A percentile compares a stretch with the other conserved stretches of the same genome.
Evolutionary conservation across 2,113 vertebrate genomes (phyloP).

Genomic region (Sebastes fasciatus): DNA sequence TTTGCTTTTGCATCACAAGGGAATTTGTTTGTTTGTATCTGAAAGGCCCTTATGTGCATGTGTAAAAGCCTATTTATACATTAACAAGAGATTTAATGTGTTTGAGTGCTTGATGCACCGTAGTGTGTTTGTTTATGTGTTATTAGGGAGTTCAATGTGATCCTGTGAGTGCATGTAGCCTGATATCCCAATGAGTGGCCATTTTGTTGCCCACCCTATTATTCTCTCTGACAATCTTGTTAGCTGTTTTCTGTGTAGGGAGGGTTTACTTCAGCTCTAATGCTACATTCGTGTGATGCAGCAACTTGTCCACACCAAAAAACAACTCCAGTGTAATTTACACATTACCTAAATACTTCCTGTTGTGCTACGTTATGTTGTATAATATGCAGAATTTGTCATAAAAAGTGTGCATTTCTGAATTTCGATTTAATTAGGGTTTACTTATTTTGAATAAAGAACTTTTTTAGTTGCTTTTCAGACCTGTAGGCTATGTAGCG

Average conservation of each 20-base stretch:
- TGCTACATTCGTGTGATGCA: background rate
- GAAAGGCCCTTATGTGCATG: conserved; percentile 14
- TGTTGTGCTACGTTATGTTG: background rate
- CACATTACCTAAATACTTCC: background rate
- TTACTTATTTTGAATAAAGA: background rate
- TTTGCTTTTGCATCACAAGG: conserved; percentile 2
- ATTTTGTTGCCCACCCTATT: conserved; percentile 1
- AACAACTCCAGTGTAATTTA: background rate
- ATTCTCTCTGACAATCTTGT: background rate
- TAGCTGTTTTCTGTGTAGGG: background rate
- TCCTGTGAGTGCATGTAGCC: conserved; percentile 37
- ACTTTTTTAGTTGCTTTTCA: background rate
- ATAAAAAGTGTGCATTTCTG: background rate
- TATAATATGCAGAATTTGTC: background rate
- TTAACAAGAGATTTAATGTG: conserved; percentile 34
- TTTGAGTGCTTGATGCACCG: conserved; percentile 4
- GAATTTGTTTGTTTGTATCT: conserved; percentile 20
- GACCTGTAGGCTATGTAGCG: background rate
- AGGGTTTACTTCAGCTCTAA: background rate
- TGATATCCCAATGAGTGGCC: background rate
- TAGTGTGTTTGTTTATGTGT: background rate
- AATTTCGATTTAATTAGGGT: background rate
- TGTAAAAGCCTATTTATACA: conserved; percentile 30
- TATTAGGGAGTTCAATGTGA: conserved; percentile 13
- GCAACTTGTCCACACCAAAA: background rate